phyloP scores from a whole-genome alignment of 2,888 invertebrate genomes.

The Drosophila rellima region DNA sequence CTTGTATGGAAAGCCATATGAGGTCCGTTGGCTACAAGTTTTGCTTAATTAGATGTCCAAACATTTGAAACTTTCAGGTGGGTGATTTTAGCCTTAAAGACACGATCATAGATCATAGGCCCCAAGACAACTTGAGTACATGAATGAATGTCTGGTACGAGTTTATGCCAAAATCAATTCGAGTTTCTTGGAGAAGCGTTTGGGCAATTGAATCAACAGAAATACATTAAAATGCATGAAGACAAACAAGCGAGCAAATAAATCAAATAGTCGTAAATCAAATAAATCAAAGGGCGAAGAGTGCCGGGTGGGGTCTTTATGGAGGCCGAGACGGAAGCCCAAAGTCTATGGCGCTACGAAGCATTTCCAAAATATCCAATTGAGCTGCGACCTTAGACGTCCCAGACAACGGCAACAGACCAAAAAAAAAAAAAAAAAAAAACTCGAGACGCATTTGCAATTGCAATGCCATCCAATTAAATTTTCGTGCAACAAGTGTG shows the following conservation, averaged over 20 bases:
- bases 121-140: background rate
- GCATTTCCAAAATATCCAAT: constrained; percentile 29
- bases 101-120: constrained; percentile 31
- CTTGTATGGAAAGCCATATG: background rate
- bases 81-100: constrained; percentile 21
- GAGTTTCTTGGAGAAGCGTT: constrained; percentile 36
- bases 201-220: constrained; percentile 61
- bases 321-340: constrained; percentile 2
- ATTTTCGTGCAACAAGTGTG: constrained; percentile 52
- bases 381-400: constrained; percentile 41
- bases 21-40: constrained; percentile 8
- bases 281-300: constrained; percentile 32
- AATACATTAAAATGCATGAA: constrained; percentile 68
- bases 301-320: background rate
- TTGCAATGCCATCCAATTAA: constrained; percentile 34
- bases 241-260: constrained; percentile 53
- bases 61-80: constrained; percentile 29
- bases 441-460: constrained; percentile 26
- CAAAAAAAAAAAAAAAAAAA: background rate
- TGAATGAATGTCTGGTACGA: background rate
- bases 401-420: constrained; percentile 6
- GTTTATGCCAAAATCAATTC: constrained; percentile 3
- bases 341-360: constrained; percentile 5
- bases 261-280: constrained; percentile 70
- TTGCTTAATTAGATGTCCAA: constrained; percentile 45